Conservation (phyloP, 2,797 vertebrate species). For the Coreius guichenoti region DNA sequence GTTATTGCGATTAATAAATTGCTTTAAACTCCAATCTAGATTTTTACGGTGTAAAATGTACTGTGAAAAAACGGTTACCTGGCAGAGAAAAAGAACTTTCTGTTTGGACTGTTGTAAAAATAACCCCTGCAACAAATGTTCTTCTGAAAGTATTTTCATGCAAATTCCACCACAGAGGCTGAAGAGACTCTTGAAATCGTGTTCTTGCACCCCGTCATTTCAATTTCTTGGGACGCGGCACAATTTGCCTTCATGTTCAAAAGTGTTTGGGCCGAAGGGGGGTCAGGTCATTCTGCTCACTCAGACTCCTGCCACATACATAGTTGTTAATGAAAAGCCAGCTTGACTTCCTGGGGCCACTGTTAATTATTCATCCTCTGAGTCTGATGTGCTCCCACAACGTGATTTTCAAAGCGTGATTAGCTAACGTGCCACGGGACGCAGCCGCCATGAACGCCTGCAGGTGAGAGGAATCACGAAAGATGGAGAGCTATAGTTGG, state of each 20-base stretch:
- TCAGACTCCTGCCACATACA: slow-evolving; percentile 40
- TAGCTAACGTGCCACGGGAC: slow-evolving; percentile 60
- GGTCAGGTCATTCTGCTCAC: slow-evolving; percentile 75
- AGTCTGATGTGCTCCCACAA: slow-evolving; percentile 57
- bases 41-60: background rate
- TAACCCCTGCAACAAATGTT: background rate
- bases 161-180: background rate
- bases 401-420: slow-evolving; percentile 57
- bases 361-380: slow-evolving; percentile 69
- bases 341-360: slow-evolving; percentile 60
- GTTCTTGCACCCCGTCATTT: background rate
- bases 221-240: background rate
- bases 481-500: background rate
- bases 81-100: background rate
- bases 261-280: slow-evolving; percentile 72
- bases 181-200: background rate
- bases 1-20: background rate
- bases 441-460: slow-evolving; percentile 38
- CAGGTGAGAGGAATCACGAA: slow-evolving; percentile 13
- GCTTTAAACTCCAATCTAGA: background rate
- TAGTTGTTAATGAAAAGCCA: slow-evolving; percentile 45
- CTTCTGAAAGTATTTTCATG: background rate
- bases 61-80: background rate
- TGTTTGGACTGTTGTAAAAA: background rate
- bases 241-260: background rate